These are phyloP conservation scores for Drosophila formosana DNA, from an alignment of 2,888 invertebrate genomes.

Conservation along the genomic window DNA sequence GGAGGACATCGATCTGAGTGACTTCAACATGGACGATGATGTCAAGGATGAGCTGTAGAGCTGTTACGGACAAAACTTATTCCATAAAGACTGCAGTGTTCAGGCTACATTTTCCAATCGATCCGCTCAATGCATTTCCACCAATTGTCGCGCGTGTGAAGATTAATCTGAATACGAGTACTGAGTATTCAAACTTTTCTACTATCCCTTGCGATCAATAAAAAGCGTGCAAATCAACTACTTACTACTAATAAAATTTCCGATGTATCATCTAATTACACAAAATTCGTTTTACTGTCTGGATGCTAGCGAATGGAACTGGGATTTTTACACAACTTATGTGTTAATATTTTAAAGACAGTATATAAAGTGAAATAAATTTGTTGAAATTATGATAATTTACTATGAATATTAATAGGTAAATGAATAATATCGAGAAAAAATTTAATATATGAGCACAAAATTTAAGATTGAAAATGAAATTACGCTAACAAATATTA, in stretches of 20 bases:
- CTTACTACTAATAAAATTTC: slow-evolving; percentile 16
- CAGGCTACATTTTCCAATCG: slow-evolving; percentile 36
- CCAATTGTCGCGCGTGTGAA: slow-evolving; percentile 37
- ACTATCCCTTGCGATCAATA: slow-evolving; percentile 37
- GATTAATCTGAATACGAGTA: slow-evolving; percentile 52
- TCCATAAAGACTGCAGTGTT: slow-evolving; percentile 41
- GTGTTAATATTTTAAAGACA: too few relatives aligned
- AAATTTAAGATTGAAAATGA: too few relatives aligned
- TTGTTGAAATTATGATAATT: too few relatives aligned
- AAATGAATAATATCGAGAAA: too few relatives aligned
- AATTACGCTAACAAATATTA: too few relatives aligned
- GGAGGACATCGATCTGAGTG: slow-evolving; percentile 96
- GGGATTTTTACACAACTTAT: too few relatives aligned
- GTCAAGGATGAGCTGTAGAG: slow-evolving; percentile 81
- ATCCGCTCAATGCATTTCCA: slow-evolving; percentile 13
- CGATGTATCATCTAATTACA: background rate
- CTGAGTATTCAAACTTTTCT: slow-evolving; percentile 48
- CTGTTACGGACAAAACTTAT: background rate
- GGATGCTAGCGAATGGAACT: too few relatives aligned
- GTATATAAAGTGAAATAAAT: too few relatives aligned
- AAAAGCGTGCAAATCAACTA: slow-evolving; percentile 45
- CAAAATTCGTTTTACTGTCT: too few relatives aligned
- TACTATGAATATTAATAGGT: too few relatives aligned
- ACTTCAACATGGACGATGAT: slow-evolving; percentile 93
- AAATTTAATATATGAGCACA: too few relatives aligned